phyloP scores from a whole-genome alignment of 2,113 vertebrate genomes.

The Neolamprologus tretocephalus region DNA sequence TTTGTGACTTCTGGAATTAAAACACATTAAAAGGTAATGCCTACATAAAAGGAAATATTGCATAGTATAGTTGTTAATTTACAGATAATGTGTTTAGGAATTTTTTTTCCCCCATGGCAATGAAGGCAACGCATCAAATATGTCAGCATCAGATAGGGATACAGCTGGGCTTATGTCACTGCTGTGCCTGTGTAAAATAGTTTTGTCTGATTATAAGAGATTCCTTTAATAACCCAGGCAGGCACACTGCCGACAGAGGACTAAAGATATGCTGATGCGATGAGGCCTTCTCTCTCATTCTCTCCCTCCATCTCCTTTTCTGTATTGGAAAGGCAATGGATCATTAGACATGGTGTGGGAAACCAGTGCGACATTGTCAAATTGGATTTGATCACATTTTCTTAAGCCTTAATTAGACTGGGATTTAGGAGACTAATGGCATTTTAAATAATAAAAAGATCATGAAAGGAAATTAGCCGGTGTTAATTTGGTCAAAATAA shows the following conservation, averaged over 20 bases:
- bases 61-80: slow-evolving; percentile 14
- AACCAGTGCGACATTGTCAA: slow-evolving; percentile 35
- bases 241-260: not conserved
- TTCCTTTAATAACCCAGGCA: slow-evolving; percentile 38
- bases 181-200: not conserved
- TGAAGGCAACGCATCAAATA: not conserved
- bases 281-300: not conserved
- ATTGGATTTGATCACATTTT: slow-evolving; percentile 57
- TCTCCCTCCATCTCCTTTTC: slow-evolving; percentile 5
- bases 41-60: not conserved
- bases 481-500: slow-evolving; percentile 34
- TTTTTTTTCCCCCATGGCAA: not conserved
- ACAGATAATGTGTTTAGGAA: slow-evolving; percentile 20
- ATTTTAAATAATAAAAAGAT: slow-evolving; percentile 41
- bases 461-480: slow-evolving; percentile 38
- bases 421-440: slow-evolving; percentile 32
- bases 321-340: slow-evolving; percentile 41
- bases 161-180: not conserved
- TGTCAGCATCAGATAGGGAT: not conserved
- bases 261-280: slow-evolving; percentile 22
- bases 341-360: slow-evolving; percentile 45
- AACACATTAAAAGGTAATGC: not conserved
- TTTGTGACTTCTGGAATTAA: not conserved
- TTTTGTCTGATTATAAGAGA: slow-evolving; percentile 55
- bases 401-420: slow-evolving; percentile 51